These are phyloP conservation scores for Mythimna lalbum DNA, from an alignment of 2,888 invertebrate genomes.

Conservation along the genomic window DNA sequence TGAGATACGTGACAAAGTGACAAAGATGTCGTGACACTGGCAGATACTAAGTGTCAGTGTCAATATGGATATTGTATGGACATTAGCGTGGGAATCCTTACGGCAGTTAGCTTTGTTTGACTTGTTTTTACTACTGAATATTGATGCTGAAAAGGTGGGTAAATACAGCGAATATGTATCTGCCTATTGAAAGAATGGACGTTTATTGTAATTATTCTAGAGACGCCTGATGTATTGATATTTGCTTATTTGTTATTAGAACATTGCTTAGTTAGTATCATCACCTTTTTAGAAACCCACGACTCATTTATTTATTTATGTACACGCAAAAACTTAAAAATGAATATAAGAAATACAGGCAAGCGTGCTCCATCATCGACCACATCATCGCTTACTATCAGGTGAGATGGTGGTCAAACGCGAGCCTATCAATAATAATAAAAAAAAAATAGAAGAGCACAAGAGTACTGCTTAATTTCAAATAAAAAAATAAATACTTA, in stretches of 20 bases:
- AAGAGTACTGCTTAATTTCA: no score
- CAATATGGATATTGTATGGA: conserved; percentile 68
- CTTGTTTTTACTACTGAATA: conserved; percentile 57
- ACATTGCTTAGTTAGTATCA: background rate
- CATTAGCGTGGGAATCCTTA: conserved; percentile 74
- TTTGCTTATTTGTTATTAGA: background rate
- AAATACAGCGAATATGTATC: conserved; percentile 27
- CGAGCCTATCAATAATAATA: no score
- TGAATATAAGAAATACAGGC: no score
- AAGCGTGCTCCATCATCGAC: no score
- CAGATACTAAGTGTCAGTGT: conserved; percentile 67
- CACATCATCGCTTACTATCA: no score
- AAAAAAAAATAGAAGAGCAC: no score
- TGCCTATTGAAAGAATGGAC: background rate
- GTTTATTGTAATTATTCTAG: conserved; percentile 4
- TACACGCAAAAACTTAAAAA: no score
- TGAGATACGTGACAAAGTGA: conserved; percentile 57
- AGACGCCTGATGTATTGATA: background rate
- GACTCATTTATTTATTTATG: background rate
- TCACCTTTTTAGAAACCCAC: background rate
- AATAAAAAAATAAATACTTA: no score
- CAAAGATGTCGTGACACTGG: conserved; percentile 73
- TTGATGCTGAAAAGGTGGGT: conserved; percentile 34
- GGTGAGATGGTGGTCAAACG: no score
- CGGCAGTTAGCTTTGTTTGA: conserved; percentile 50